These are phyloP conservation scores for Silurus aristotelis DNA, from an alignment of 2,797 vertebrate genomes.

Conservation along the genomic window DNA sequence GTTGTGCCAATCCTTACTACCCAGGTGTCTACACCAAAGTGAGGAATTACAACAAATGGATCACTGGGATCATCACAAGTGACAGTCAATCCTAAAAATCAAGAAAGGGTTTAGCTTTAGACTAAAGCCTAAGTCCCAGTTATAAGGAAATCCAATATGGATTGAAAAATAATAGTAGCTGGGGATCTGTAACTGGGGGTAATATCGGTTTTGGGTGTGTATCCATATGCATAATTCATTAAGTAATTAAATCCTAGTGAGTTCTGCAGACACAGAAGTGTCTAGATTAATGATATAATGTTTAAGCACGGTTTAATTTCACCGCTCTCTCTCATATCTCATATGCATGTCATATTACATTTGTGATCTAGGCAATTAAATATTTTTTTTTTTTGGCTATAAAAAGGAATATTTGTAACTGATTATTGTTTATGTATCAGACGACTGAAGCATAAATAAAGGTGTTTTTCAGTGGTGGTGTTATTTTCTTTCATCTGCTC, in stretches of 20 bases:
- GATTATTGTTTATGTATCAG: neutral
- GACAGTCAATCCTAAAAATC: conserved; percentile 6
- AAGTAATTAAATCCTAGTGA: conserved; percentile 6
- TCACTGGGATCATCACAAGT: conserved; percentile 56
- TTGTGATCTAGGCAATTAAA: neutral
- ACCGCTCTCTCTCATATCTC: neutral
- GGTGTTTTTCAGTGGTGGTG: neutral
- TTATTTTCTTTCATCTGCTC: too few species aligned
- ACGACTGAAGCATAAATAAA: neutral
- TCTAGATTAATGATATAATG: conserved; percentile 3
- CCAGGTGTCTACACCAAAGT: conserved; percentile 80
- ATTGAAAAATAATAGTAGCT: neutral
- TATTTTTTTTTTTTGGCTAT: neutral
- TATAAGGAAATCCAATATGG: neutral
- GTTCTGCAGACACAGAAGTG: neutral
- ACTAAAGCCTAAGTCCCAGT: neutral
- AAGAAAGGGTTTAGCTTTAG: neutral
- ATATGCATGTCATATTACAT: neutral
- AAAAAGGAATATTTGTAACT: neutral
- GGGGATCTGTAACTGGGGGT: neutral
- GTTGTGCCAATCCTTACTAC: conserved; percentile 70
- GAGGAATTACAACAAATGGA: conserved; percentile 69
- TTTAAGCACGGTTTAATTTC: neutral
- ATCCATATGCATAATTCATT: neutral
- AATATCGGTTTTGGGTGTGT: neutral